Conservation (phyloP, 1,140 invertebrate genomes). For the Ceratosolen solmsi region DNA sequence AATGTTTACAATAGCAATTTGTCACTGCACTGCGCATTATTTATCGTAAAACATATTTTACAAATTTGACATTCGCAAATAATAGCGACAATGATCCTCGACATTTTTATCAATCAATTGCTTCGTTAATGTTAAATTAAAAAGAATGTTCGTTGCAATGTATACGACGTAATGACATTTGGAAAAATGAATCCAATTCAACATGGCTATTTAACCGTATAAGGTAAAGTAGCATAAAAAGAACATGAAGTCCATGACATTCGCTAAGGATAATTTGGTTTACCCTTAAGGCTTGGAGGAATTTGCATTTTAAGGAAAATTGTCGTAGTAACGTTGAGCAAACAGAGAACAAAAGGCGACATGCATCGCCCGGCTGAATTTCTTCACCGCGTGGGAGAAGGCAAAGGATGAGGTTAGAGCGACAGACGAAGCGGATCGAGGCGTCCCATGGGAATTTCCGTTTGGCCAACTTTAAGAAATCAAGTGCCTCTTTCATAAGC, state of each 20-base stretch:
- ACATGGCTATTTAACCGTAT: background rate
- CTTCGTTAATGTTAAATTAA: no score
- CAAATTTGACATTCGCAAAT: no score
- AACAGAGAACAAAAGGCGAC: slow-evolving; percentile 32
- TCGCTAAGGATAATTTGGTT: slow-evolving; percentile 23
- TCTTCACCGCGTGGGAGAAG: background rate
- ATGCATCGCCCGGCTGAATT: slow-evolving; percentile 8
- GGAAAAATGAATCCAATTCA: background rate
- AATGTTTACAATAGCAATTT: no score
- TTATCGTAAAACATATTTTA: no score
- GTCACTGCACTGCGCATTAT: no score
- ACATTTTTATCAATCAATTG: no score
- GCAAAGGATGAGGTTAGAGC: slow-evolving; percentile 41
- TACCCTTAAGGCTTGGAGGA: slow-evolving; percentile 10
- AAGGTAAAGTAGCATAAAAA: background rate
- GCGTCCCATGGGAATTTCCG: slow-evolving; percentile 53
- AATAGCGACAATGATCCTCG: no score
- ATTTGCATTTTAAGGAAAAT: slow-evolving; percentile 43
- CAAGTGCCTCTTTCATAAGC: slow-evolving; percentile 58
- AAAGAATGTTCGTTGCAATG: no score
- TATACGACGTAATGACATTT: no score
- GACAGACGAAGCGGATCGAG: slow-evolving; percentile 45
- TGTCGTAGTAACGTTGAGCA: slow-evolving; percentile 1
- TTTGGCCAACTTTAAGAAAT: slow-evolving; percentile 54
- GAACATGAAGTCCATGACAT: background rate